Conservation (phyloP, 2,113 vertebrate species). For the Eulemur macaco region DNA sequence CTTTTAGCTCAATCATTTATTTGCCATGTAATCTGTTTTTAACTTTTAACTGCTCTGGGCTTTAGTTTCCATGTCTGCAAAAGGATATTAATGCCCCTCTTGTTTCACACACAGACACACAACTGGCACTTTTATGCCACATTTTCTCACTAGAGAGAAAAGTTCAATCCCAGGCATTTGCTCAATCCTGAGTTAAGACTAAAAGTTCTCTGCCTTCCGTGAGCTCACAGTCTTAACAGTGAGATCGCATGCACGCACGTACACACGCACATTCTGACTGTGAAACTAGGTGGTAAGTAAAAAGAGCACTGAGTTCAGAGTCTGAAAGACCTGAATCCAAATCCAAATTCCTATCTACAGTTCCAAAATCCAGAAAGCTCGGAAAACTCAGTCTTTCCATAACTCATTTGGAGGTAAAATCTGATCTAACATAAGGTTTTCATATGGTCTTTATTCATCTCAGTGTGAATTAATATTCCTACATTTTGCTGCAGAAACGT, state of each 20-base stretch:
- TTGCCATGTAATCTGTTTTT: background rate
- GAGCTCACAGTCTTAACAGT: background rate
- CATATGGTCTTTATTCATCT: background rate
- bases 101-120: background rate
- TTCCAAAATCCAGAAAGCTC: constrained; percentile 21
- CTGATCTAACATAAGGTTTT: background rate
- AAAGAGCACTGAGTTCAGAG: background rate
- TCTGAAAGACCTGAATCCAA: background rate
- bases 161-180: background rate
- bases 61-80: background rate
- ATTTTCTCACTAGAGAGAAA: constrained; percentile 24
- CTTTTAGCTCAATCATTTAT: background rate
- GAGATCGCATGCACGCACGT: background rate
- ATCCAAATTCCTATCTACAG: background rate
- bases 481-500: background rate
- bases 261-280: background rate
- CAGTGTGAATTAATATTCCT: background rate
- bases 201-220: background rate
- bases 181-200: background rate
- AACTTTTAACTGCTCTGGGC: background rate
- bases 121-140: background rate
- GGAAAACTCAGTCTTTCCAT: background rate
- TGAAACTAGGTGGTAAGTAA: background rate
- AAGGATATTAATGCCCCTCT: background rate
- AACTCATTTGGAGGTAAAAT: background rate